A percentile compares a stretch with the other conserved stretches of the same genome.
Evolutionary conservation across 2,888 invertebrate species (phyloP).

Genomic region (Theristus sp.): DNA sequence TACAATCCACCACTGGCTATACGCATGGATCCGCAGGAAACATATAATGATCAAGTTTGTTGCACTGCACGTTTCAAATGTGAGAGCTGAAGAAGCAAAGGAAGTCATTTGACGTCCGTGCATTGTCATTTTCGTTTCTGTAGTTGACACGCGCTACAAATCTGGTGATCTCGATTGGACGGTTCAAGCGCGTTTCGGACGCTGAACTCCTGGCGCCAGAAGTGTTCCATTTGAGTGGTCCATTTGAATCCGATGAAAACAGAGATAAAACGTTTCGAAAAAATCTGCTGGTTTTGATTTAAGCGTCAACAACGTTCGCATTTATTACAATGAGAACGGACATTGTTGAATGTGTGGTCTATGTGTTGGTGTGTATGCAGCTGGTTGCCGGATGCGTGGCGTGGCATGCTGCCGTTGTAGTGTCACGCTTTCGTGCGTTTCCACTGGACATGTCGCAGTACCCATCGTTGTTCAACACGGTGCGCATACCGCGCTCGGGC

Average conservation of each 20-base stretch:
- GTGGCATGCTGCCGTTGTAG: constrained; percentile 53
- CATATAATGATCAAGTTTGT: constrained; percentile 52
- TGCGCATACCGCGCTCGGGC: constrained; percentile 58
- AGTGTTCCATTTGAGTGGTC: too few relatives aligned
- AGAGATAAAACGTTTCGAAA: constrained; percentile 54
- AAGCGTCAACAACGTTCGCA: too few relatives aligned
- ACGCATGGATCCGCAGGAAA: constrained; percentile 50
- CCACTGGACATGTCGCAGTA: constrained; percentile 97
- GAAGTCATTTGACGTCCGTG: too few relatives aligned
- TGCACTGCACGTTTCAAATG: too few relatives aligned
- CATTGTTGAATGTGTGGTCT: not conserved
- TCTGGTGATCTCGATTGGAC: constrained; percentile 33
- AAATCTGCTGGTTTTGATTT: not conserved
- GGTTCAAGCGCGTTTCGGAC: constrained; percentile 61
- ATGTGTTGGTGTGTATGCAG: constrained; percentile 36
- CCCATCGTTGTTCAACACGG: constrained; percentile 63
- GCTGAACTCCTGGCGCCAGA: constrained; percentile 66
- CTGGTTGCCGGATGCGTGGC: constrained; percentile 56
- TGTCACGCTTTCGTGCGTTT: constrained; percentile 63
- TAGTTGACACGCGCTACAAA: constrained; percentile 62
- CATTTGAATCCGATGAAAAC: constrained; percentile 69
- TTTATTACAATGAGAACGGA: not conserved
- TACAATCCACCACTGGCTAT: constrained; percentile 77
- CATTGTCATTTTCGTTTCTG: not conserved
- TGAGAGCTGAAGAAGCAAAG: too few relatives aligned